A percentile compares a stretch with the other conserved stretches of the same genome.
phyloP scores from a whole-genome alignment of 2,888 invertebrate genomes.

The Hirtodrosophila cameraria region DNA sequence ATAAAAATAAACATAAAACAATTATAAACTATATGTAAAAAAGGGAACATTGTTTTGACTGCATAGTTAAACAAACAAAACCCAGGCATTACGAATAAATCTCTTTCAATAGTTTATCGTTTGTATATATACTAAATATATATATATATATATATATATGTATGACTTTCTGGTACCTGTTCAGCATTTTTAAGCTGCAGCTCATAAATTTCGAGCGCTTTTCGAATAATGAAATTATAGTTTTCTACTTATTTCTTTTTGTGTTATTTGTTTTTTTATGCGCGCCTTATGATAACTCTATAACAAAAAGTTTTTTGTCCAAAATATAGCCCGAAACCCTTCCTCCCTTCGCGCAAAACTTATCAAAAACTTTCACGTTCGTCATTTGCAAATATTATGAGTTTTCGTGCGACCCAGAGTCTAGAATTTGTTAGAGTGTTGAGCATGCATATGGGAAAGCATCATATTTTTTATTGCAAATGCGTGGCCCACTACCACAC shows the following conservation, averaged over 20 bases:
- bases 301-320: slow-evolving; percentile 36
- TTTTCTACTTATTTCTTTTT: slow-evolving; percentile 32
- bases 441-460: slow-evolving; percentile 59
- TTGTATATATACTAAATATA: slow-evolving; percentile 1
- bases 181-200: slow-evolving; percentile 43
- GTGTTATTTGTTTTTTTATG: slow-evolving; percentile 2
- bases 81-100: slow-evolving; percentile 50
- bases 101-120: slow-evolving; percentile 18
- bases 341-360: slow-evolving; percentile 60
- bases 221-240: slow-evolving; percentile 69
- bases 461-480: slow-evolving; percentile 73
- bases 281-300: slow-evolving; percentile 45
- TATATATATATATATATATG: slow-evolving; percentile 14
- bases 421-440: slow-evolving; percentile 55
- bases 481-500: slow-evolving; percentile 52
- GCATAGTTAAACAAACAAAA: slow-evolving; percentile 33
- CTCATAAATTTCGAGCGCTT: slow-evolving; percentile 58
- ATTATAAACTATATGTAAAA: slow-evolving; percentile 36
- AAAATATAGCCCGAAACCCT: not conserved
- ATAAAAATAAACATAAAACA: slow-evolving; percentile 31
- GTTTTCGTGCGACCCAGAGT: slow-evolving; percentile 59
- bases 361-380: slow-evolving; percentile 77
- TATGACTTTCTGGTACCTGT: slow-evolving; percentile 30
- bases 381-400: slow-evolving; percentile 80
- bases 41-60: slow-evolving; percentile 43